A percentile compares a stretch with the other conserved stretches of the same genome.
Evolutionary conservation across 2,113 vertebrate genomes (phyloP).

Genomic region (Salvator merianae): DNA sequence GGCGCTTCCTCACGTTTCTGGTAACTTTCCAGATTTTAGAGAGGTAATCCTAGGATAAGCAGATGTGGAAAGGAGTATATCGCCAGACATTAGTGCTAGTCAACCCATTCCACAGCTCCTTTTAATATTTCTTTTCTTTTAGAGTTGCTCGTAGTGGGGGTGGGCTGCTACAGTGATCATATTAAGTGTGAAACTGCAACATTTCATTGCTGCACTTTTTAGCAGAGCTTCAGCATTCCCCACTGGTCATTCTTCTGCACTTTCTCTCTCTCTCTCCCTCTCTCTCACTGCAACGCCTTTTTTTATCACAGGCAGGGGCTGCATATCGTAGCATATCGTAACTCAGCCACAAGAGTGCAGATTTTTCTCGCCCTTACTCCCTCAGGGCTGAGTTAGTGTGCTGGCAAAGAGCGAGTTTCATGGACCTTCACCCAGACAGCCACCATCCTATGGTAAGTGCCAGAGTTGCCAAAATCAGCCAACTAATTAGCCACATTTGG

Average conservation of each 20-base stretch:
- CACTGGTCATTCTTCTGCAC: neutral
- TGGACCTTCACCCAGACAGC: no score
- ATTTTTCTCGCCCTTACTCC: no score
- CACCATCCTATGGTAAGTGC: no score
- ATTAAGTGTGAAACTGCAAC: neutral
- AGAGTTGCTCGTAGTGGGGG: neutral
- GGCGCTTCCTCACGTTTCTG: constrained; percentile 61
- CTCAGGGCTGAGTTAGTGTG: no score
- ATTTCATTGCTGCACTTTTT: neutral
- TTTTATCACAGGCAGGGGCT: neutral
- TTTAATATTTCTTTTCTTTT: constrained; percentile 11
- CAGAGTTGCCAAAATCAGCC: no score
- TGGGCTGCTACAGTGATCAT: neutral
- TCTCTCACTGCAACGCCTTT: neutral
- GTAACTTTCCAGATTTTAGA: constrained; percentile 45
- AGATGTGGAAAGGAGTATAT: constrained; percentile 6
- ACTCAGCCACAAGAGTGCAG: neutral
- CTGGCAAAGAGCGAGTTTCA: no score
- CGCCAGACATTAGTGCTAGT: neutral
- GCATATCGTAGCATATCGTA: no score
- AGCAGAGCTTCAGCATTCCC: neutral
- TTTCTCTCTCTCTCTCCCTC: neutral
- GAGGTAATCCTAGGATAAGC: constrained; percentile 45
- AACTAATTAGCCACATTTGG: no score
- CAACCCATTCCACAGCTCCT: constrained; percentile 26